A percentile compares a stretch with the other conserved stretches of the same genome.
Evolutionary conservation across 2,113 vertebrate species (phyloP).

Genomic region (Lates calcarifer): DNA sequence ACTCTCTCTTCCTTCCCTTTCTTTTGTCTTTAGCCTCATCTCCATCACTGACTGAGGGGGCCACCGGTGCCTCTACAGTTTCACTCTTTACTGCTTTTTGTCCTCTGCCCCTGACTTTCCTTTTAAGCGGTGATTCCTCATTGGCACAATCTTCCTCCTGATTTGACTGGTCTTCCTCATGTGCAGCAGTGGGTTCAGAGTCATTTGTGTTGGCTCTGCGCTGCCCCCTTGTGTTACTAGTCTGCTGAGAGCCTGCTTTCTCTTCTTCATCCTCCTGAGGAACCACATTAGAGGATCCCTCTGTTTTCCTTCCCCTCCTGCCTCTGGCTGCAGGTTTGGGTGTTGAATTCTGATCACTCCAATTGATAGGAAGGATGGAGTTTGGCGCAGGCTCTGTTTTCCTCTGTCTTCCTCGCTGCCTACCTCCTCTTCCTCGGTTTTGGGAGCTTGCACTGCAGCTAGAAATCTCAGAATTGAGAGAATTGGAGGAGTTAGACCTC

Average conservation of each 20-base stretch:
- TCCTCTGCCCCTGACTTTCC: constrained; percentile 43
- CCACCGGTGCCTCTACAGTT: neutral
- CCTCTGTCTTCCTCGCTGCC: constrained; percentile 56
- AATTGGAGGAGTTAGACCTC: constrained; percentile 63
- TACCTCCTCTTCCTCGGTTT: constrained; percentile 58
- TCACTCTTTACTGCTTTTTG: constrained; percentile 43
- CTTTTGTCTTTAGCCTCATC: constrained; percentile 21
- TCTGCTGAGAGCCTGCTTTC: constrained; percentile 22
- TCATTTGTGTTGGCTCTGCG: neutral
- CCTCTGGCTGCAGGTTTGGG: constrained; percentile 44
- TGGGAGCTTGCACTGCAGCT: constrained; percentile 45
- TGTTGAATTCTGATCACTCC: constrained; percentile 1
- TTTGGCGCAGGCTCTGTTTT: constrained; percentile 34
- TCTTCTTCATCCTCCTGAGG: constrained; percentile 6
- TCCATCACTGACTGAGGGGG: constrained; percentile 3
- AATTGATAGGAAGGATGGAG: neutral
- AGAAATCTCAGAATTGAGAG: constrained; percentile 64
- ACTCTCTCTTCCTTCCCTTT: constrained; percentile 55
- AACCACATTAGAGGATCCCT: neutral
- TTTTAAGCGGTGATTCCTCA: constrained; percentile 27
- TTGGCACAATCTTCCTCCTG: constrained; percentile 13
- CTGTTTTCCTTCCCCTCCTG: constrained; percentile 39
- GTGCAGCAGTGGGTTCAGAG: constrained; percentile 25
- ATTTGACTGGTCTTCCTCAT: constrained; percentile 22
- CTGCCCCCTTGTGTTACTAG: constrained; percentile 68